Percentiles rank a stretch among this genome's conserved stretches.
phyloP scores from a whole-genome alignment of 2,888 invertebrate species.

The Tolmerus cingulatus region DNA sequence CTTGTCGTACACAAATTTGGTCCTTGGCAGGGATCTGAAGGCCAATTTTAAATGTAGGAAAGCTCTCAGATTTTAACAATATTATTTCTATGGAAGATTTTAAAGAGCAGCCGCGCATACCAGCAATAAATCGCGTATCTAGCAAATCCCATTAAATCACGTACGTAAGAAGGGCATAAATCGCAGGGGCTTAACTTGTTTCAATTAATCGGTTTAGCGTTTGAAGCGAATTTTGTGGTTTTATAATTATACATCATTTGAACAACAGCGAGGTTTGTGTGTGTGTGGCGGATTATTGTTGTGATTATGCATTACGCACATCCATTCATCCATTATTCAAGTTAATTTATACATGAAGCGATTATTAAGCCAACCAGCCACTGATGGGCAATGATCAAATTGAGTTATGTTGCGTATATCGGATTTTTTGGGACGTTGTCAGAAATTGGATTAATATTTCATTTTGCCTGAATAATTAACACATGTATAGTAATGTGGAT shows the following conservation, averaged over 20 bases:
- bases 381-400: background rate
- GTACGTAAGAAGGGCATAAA: background rate
- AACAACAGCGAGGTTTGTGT: background rate
- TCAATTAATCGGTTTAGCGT: slow-evolving; percentile 15
- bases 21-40: background rate
- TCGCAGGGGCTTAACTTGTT: background rate
- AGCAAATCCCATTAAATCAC: background rate
- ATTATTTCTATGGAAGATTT: background rate
- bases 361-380: background rate
- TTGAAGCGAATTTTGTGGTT: slow-evolving; percentile 8
- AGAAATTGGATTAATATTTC: background rate
- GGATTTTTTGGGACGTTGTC: background rate
- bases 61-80: background rate
- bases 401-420: background rate
- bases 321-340: background rate
- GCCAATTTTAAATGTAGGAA: background rate
- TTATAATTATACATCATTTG: slow-evolving; percentile 13
- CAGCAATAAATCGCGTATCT: background rate
- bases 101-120: background rate
- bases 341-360: background rate
- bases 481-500: background rate
- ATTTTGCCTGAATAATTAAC: background rate
- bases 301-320: background rate
- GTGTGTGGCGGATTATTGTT: background rate
- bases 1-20: background rate